phyloP scores from a whole-genome alignment of 2,888 invertebrate genomes.

The Epinotia ramella region DNA sequence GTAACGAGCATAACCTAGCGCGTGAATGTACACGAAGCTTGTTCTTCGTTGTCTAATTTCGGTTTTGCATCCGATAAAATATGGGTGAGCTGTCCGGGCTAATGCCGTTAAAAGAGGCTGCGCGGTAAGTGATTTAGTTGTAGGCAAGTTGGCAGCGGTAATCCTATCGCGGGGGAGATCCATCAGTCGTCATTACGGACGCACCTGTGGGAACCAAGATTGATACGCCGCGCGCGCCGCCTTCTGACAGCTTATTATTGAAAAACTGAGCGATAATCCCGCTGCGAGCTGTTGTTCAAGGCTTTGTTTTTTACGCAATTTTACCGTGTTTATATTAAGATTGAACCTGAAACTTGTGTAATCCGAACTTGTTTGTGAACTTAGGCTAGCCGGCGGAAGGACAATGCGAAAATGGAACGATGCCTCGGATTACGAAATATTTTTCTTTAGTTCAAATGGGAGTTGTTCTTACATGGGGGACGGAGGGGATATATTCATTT shows the following conservation, averaged over 20 bases:
- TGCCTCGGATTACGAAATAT: conserved; percentile 33
- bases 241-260: conserved; percentile 79
- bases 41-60: conserved; percentile 33
- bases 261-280: conserved; percentile 82
- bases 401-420: conserved; percentile 20
- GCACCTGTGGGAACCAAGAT: conserved; percentile 77
- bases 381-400: conserved; percentile 23
- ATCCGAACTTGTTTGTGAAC: conserved; percentile 38
- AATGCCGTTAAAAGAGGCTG: conserved; percentile 54
- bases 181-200: conserved; percentile 80
- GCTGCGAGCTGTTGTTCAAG: conserved; percentile 67
- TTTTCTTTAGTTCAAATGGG: conserved; percentile 36
- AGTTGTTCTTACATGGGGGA: conserved; percentile 22
- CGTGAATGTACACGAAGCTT: conserved; percentile 51
- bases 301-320: conserved; percentile 52
- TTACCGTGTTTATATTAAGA: conserved; percentile 23
- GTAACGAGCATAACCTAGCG: conserved; percentile 65
- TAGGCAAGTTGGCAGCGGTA: conserved; percentile 66
- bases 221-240: conserved; percentile 69
- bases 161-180: conserved; percentile 73
- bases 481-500: background rate
- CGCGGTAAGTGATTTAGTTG: conserved; percentile 71
- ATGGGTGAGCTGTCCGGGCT: conserved; percentile 52
- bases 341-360: conserved; percentile 35
- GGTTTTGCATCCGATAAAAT: conserved; percentile 41